Conservation (phyloP, 2,888 invertebrate genomes). For the Volucella bombylans region DNA sequence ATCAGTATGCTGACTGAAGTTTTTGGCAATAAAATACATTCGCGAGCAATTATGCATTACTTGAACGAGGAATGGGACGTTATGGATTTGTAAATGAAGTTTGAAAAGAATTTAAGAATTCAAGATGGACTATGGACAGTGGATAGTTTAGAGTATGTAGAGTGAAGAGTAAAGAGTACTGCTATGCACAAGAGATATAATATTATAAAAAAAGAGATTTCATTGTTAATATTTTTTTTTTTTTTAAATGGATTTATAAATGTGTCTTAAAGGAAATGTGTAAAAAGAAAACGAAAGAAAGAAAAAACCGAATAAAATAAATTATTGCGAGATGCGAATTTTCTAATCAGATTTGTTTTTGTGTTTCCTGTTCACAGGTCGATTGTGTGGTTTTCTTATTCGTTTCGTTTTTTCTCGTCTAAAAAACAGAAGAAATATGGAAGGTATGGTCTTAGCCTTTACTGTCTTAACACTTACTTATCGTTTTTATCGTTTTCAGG, state of each 20-base stretch:
- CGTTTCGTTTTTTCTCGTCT: no score
- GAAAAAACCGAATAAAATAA: slow-evolving; percentile 26
- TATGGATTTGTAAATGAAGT: slow-evolving; percentile 78
- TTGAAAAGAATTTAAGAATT: neutral
- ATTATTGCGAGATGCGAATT: slow-evolving; percentile 32
- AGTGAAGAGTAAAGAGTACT: no score
- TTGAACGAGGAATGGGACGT: slow-evolving; percentile 81
- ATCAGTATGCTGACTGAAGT: slow-evolving; percentile 84
- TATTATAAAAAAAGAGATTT: slow-evolving; percentile 27
- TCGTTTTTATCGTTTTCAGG: no score
- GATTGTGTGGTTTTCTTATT: neutral
- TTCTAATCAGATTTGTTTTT: slow-evolving; percentile 7
- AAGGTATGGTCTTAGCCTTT: no score
- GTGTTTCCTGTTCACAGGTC: neutral
- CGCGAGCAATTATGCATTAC: slow-evolving; percentile 80
- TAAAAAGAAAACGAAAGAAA: slow-evolving; percentile 5
- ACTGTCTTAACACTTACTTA: no score
- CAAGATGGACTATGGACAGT: no score
- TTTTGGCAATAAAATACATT: slow-evolving; percentile 79
- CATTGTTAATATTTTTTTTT: slow-evolving; percentile 41
- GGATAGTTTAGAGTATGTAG: no score
- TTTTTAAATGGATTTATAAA: slow-evolving; percentile 61
- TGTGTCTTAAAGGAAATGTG: slow-evolving; percentile 56
- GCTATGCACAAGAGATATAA: neutral
- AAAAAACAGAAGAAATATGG: no score